phyloP scores from a whole-genome alignment of 2,888 invertebrate species.

The Teleiodes luculella region DNA sequence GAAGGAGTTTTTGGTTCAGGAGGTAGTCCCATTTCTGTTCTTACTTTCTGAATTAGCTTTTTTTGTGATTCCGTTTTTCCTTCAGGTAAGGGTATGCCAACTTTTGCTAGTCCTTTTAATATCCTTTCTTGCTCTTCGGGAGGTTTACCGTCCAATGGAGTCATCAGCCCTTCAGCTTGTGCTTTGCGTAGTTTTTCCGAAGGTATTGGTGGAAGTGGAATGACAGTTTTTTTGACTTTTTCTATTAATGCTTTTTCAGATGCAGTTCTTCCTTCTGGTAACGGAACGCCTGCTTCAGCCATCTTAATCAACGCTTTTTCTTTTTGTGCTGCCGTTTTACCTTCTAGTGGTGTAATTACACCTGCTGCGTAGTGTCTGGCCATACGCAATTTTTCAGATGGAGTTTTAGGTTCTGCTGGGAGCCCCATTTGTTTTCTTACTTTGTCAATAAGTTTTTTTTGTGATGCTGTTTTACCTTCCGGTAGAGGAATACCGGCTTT shows the following conservation, averaged over 20 bases:
- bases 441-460: slow-evolving; percentile 34
- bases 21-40: slow-evolving; percentile 24
- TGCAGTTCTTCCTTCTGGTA: slow-evolving; percentile 35
- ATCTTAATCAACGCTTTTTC: slow-evolving; percentile 22
- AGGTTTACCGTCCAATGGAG: slow-evolving; percentile 17
- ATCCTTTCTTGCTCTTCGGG: neutral
- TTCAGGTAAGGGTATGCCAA: slow-evolving; percentile 29
- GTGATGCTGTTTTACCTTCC: slow-evolving; percentile 37
- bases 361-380: slow-evolving; percentile 22
- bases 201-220: slow-evolving; percentile 7
- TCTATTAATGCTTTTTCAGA: slow-evolving; percentile 36
- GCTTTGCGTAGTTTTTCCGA: slow-evolving; percentile 26
- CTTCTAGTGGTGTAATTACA: slow-evolving; percentile 30
- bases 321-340: slow-evolving; percentile 27
- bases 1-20: slow-evolving; percentile 30
- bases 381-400: slow-evolving; percentile 28
- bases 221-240: slow-evolving; percentile 19
- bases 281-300: slow-evolving; percentile 23
- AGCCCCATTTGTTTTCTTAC: slow-evolving; percentile 27
- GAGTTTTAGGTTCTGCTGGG: slow-evolving; percentile 30
- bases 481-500: slow-evolving; percentile 26
- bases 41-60: slow-evolving; percentile 26
- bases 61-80: slow-evolving; percentile 44
- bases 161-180: slow-evolving; percentile 28
- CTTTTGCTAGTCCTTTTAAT: neutral